Evolutionary conservation across 2,797 vertebrate genomes (phyloP).

Genomic region (Telmatherina bonti): DNA sequence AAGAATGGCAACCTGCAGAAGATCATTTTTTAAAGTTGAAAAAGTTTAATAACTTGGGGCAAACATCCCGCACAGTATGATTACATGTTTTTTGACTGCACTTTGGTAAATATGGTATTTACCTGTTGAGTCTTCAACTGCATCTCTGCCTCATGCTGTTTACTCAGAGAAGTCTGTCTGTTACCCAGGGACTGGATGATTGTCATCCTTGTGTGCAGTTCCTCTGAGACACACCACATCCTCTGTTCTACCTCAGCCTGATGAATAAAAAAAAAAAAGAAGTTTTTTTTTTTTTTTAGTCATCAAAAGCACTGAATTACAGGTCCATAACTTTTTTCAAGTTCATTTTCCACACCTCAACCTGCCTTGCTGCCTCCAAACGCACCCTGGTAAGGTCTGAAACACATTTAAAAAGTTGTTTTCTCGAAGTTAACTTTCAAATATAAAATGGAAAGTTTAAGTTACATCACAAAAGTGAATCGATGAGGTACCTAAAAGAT

Average conservation of each 20-base stretch:
- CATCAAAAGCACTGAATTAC: background rate
- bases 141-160: conserved; percentile 77
- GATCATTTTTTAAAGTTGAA: background rate
- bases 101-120: background rate
- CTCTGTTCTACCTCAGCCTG: conserved; percentile 82
- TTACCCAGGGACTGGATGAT: conserved; percentile 77
- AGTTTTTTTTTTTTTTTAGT: background rate
- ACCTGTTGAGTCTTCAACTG: conserved; percentile 69
- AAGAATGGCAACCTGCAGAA: conserved; percentile 52
- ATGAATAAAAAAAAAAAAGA: conserved; percentile 12
- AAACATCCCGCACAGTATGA: background rate
- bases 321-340: background rate
- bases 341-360: conserved; percentile 69
- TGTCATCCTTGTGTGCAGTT: conserved; percentile 73
- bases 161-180: conserved; percentile 75
- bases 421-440: background rate
- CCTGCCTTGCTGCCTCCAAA: conserved; percentile 77
- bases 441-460: background rate
- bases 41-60: background rate
- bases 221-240: conserved; percentile 74
- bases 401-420: conserved; percentile 1
- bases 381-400: conserved; percentile 83
- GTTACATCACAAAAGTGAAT: no score
- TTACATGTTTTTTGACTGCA: background rate
- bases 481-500: conserved; percentile 84